These are phyloP conservation scores for Dastarcus helophoroides DNA, from an alignment of 2,888 invertebrate species.

Conservation along the genomic window DNA sequence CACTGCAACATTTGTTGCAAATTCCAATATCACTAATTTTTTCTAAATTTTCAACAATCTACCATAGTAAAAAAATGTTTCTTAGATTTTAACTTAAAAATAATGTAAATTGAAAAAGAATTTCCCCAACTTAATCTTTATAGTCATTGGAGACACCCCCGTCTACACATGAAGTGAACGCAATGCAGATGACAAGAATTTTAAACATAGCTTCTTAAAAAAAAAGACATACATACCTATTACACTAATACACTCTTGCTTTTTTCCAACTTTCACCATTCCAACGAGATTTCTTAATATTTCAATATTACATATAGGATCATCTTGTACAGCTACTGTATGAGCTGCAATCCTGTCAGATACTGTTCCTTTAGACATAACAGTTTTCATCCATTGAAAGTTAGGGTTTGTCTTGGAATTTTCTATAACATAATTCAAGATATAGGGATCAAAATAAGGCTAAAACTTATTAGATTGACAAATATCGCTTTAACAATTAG, in stretches of 20 bases:
- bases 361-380: conserved; percentile 69
- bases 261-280: conserved; percentile 69
- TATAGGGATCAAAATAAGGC: too few species aligned
- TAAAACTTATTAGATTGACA: too few species aligned
- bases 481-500: too few species aligned
- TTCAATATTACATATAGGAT: conserved; percentile 65
- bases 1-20: too few species aligned
- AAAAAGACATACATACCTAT: conserved; percentile 42
- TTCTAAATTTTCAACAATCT: too few species aligned
- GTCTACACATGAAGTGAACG: too few species aligned
- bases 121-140: too few species aligned
- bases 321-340: conserved; percentile 69
- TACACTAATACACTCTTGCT: conserved; percentile 54
- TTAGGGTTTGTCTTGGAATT: conserved; percentile 50
- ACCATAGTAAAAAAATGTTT: too few species aligned
- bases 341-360: conserved; percentile 80
- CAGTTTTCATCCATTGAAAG: conserved; percentile 65
- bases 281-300: conserved; percentile 59
- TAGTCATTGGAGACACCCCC: too few species aligned
- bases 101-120: too few species aligned
- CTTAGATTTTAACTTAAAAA: too few species aligned
- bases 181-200: neutral
- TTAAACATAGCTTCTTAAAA: conserved; percentile 2
- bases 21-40: too few species aligned
- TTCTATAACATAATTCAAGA: conserved; percentile 34